Evolutionary conservation across 2,113 vertebrate genomes (phyloP), one percentile per base, ranked within the genome.

Genomic region (Hypomesus transpacificus): DNA sequence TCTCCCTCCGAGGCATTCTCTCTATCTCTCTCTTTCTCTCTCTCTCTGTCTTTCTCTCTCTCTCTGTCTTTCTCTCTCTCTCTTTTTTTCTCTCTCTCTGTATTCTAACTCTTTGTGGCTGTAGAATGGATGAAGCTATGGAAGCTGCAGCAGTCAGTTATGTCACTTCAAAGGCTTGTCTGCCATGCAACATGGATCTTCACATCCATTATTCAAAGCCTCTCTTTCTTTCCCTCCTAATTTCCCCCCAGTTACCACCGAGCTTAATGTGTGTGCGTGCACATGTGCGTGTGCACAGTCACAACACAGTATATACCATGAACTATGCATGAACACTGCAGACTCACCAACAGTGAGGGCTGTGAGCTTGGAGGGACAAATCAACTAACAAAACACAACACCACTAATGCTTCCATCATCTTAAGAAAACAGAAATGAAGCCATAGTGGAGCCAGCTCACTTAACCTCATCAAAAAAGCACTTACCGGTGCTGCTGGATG

Each of bases 141-240:
- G 80, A 83, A 81, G 87, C 84, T 3, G 77, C 76, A 83, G 83
- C 82, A 82, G 73, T 75, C 86, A 83, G 86, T 89, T 87, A 81
- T 91, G 88, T 89, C 85, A 87, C 88, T 85, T 91, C 87, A 91
- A 89, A 88, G 86, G 74, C 85, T 80, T 72, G 85, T 86, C 84
- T 87, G 80, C 84, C 26, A 51, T 86, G 80, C 84, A 85, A 88
- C 87, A 79, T 75, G 84, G 85, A 84, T 88, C 87, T 85, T 82
- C 51, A 3, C 86, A 89, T 91, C 81, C 76, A 88, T 91, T 90
- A 90, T 90, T 89, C 87, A 91, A 84, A 82, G 82, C 84, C 60
- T 74, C 82, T 84, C 81, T 87, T 86, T 87, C 82, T 86, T 77
- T 76, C 73, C 80, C 74, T 85, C 81, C 80, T 88, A 89, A 90